Evolutionary conservation across 2,888 invertebrate species (phyloP).

Genomic region (Clistopyga incitator): DNA sequence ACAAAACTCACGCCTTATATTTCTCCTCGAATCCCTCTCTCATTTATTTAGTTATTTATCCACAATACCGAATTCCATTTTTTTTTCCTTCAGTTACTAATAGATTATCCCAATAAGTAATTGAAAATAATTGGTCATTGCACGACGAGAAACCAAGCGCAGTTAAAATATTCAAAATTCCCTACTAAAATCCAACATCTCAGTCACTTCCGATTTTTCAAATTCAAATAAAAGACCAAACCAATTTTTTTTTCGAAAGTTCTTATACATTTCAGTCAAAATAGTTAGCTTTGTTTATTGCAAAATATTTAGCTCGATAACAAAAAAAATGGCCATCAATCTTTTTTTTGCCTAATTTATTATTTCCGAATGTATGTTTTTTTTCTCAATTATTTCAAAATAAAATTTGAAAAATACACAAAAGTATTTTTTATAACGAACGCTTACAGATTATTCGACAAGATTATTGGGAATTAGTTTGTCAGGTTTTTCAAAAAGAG

Average conservation of each 20-base stretch:
- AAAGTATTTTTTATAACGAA: background rate
- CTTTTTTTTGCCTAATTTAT: too few relatives aligned
- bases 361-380: too few relatives aligned
- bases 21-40: background rate
- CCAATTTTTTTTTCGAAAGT: too few relatives aligned
- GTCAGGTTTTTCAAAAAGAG: background rate
- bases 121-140: background rate
- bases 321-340: too few relatives aligned
- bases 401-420: too few relatives aligned
- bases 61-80: background rate
- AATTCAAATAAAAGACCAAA: too few relatives aligned
- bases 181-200: too few relatives aligned
- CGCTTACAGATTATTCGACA: background rate
- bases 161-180: background rate
- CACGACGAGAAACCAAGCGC: background rate
- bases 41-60: constrained; percentile 4
- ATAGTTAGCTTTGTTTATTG: too few relatives aligned
- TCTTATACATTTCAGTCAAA: too few relatives aligned
- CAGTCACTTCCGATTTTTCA: too few relatives aligned
- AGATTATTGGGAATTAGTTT: background rate
- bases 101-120: background rate
- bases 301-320: too few relatives aligned
- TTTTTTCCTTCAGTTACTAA: background rate
- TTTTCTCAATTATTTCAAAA: too few relatives aligned
- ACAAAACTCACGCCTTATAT: background rate